Evolutionary conservation across 2,797 vertebrate genomes (phyloP), one percentile per base, ranked within the genome.

Genomic region (Emys orbicularis): DNA sequence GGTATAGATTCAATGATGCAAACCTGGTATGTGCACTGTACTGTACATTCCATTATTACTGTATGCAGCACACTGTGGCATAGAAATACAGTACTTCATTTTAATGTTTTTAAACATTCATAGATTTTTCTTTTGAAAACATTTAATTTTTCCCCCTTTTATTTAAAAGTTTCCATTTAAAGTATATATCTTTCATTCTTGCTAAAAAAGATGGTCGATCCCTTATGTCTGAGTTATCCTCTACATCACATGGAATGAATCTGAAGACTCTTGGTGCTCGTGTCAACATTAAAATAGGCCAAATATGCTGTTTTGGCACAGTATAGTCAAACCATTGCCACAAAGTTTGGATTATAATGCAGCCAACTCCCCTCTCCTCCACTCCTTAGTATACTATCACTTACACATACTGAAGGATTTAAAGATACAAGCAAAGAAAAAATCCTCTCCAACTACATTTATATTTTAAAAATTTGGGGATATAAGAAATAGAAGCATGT

Each of bases 291-390:
- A 97, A 97, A 97, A 96, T 82, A 97, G 85, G 90, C 90, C 53
- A 92, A 98, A 96, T 93, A 95, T 89, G 77, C 89, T 88, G 84
- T 92, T 90, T 97, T 94, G 96, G 95, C 96, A 95, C 53, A 91
- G 89, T 37, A 80, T 87, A 94, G 83, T 83, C 83, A 96, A 94
- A 90, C 86, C 79, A 76, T 87, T 53, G 74, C 94, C 90, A 96
- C 80, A 86, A 50, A 94, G 88, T 89, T 87, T 94, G 86, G 87
- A 94, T 95, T 93, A 91, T 49, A 88, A 94, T 83, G 92, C 50
- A 87, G 91, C 85, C 88, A 93, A 90, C 74, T 93, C 93, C 90
- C 49, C 37, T 95, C 59, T 92, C 81, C 87, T 81, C 81, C 85
- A 90, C 87, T 96, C 81, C 86, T 83, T 83, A 56, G 80, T 74